A percentile compares a stretch with the other conserved stretches of the same genome.
phyloP scores from a whole-genome alignment of 1,140 invertebrate species.

The Belonocnema kinseyi region DNA sequence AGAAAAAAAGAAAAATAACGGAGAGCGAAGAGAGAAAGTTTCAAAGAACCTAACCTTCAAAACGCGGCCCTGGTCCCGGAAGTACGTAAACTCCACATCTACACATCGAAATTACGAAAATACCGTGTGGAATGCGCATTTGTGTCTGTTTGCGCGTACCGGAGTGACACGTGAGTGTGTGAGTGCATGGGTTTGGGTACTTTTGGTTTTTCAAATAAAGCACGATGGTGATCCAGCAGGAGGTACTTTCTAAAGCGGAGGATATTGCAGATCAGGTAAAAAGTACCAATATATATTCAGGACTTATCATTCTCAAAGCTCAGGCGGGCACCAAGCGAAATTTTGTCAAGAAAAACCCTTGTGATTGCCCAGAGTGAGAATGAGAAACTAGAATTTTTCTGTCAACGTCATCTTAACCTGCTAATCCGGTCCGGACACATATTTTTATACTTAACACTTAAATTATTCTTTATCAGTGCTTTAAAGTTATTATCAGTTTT shows the following conservation, averaged over 20 bases:
- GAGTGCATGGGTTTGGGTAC: conserved; percentile 57
- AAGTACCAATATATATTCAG: conserved; percentile 41
- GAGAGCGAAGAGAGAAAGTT: background rate
- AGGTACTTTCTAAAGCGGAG: conserved; percentile 93
- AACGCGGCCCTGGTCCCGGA: conserved; percentile 1
- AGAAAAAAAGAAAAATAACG: too few species aligned
- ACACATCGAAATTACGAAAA: conserved; percentile 7
- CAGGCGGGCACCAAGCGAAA: conserved; percentile 10
- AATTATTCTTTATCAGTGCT: background rate
- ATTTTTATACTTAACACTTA: conserved; percentile 7
- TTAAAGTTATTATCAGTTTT: background rate
- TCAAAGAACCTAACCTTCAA: background rate
- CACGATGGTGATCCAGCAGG: conserved; percentile 89
- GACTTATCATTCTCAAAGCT: conserved; percentile 18
- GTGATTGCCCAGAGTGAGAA: background rate
- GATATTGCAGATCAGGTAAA: conserved; percentile 96
- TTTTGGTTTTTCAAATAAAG: conserved; percentile 70
- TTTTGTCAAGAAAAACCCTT: background rate
- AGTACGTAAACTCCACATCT: conserved; percentile 26
- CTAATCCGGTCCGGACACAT: conserved; percentile 14
- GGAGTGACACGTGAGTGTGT: conserved; percentile 57
- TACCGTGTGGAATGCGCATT: background rate
- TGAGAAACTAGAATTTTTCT: conserved; percentile 47
- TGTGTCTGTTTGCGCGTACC: background rate
- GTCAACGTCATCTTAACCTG: conserved; percentile 62